Percentiles rank a stretch among this genome's conserved stretches.
These are phyloP conservation scores for Philhelius pedissequus DNA, from an alignment of 2,888 invertebrate species.

Conservation along the genomic window DNA sequence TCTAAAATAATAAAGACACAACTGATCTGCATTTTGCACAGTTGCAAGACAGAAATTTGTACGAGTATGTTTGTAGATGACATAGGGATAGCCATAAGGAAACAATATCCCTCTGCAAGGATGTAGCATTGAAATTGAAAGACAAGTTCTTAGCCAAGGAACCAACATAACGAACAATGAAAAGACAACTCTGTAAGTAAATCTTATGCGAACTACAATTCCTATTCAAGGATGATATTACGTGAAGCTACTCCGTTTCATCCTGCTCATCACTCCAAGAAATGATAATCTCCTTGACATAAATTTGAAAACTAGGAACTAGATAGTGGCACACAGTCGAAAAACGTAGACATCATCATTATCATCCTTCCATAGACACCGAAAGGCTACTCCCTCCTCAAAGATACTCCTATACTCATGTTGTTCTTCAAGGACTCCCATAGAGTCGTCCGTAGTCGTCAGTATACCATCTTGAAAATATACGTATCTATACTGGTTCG, in stretches of 20 bases:
- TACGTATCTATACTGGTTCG: neutral
- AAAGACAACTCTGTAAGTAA: constrained; percentile 51
- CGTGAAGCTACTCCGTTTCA: neutral
- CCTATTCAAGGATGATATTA: constrained; percentile 43
- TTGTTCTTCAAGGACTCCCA: constrained; percentile 16
- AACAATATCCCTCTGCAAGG: constrained; percentile 22
- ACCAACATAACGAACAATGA: constrained; percentile 34
- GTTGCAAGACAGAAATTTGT: neutral
- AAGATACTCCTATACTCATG: neutral
- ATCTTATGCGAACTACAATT: constrained; percentile 28
- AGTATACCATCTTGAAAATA: constrained; percentile 10
- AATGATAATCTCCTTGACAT: constrained; percentile 50
- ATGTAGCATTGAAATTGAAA: constrained; percentile 47
- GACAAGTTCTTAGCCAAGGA: constrained; percentile 22
- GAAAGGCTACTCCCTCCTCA: constrained; percentile 11
- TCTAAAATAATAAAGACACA: constrained; percentile 2
- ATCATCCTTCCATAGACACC: neutral
- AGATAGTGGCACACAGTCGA: neutral
- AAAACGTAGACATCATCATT: constrained; percentile 10
- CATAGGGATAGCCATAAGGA: neutral
- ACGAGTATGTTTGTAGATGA: too few species aligned
- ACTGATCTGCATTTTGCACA: constrained; percentile 20
- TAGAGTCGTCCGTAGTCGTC: neutral
- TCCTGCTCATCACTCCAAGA: constrained; percentile 19
- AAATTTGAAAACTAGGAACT: constrained; percentile 43